Evolutionary conservation across 2,888 invertebrate genomes (phyloP).

Genomic region (Hypomecis punctinalis): DNA sequence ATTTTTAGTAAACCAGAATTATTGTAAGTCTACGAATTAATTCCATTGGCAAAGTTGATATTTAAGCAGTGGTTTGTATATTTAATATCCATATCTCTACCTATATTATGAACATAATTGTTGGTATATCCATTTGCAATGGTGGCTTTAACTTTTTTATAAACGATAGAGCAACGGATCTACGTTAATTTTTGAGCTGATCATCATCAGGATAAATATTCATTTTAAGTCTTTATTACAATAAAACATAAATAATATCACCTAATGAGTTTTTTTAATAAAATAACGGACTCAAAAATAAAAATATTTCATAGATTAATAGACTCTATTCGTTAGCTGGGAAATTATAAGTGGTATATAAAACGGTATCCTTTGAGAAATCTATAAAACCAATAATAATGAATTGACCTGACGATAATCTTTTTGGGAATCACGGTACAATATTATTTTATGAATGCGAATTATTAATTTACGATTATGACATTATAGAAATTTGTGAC

Average conservation of each 20-base stretch:
- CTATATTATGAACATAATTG: too few species aligned
- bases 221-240: too few species aligned
- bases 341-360: slow-evolving; percentile 1
- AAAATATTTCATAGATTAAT: slow-evolving; percentile 12
- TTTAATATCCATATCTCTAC: too few species aligned
- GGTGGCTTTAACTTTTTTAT: too few species aligned
- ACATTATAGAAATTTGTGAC: slow-evolving; percentile 1
- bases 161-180: too few species aligned
- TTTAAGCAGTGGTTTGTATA: too few species aligned
- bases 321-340: not conserved
- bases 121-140: too few species aligned
- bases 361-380: slow-evolving; percentile 9
- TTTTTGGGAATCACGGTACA: not conserved
- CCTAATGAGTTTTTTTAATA: not conserved
- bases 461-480: slow-evolving; percentile 6
- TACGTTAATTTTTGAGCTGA: too few species aligned
- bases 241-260: not conserved
- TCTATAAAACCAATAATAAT: slow-evolving; percentile 4
- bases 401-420: not conserved
- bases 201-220: too few species aligned
- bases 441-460: not conserved
- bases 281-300: not conserved
- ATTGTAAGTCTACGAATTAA: too few species aligned
- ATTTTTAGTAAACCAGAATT: too few species aligned
- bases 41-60: too few species aligned